Base-by-base conservation (phyloP, 2,888 invertebrate species). In the Panopea generosa region DNA sequence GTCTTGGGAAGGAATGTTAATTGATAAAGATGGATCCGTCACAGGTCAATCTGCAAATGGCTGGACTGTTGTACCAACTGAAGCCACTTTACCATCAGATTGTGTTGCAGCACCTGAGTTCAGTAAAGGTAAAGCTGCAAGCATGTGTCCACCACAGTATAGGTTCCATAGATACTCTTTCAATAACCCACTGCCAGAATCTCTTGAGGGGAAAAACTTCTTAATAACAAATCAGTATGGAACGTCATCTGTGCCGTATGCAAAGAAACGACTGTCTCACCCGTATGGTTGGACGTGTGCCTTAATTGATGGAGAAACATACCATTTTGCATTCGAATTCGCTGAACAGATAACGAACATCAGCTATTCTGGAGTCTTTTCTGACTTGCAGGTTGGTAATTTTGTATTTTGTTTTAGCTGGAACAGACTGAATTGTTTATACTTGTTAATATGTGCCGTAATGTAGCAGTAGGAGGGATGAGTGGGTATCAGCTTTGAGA, bases 11-110 rank as follows among this genome's bases (percentile, higher is more conserved):
- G 85, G 83, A 2, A 79, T 88, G 0, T 68, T 89, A 7, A 56
- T 84, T n/a, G 92, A 91, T 69, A 49, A 79, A 16, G 91, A 92
- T 75, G 91, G 91, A 3, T 80, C 87, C 0, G 71, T 89, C 4
- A 87, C 88, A 1, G 90, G 89, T 9, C 63, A 69, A 16, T 52
- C 79, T 0, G 83, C 78, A 6, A 77, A 78, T 26, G 61, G 47
- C 7, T 67, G 73, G 57, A 67, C 67, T n/a, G 52, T 81, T 18
- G 63, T 77, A 1, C 79, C 91, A 2, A 85, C 77, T 40, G 78
- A 84, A 2, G 82, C 78, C 6, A 77, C 83, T n/a, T 73, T 86
- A 7, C 87, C 87, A 27, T 24, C 59, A 7, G 52, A 65, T 22
- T 83, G 83, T 65, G 67, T 67, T 38, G n/a, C 57, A 20, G 69